A percentile compares a stretch with the other conserved stretches of the same genome.
Evolutionary conservation across 2,113 vertebrate genomes (phyloP).

Genomic region (Brachirus orientalis): DNA sequence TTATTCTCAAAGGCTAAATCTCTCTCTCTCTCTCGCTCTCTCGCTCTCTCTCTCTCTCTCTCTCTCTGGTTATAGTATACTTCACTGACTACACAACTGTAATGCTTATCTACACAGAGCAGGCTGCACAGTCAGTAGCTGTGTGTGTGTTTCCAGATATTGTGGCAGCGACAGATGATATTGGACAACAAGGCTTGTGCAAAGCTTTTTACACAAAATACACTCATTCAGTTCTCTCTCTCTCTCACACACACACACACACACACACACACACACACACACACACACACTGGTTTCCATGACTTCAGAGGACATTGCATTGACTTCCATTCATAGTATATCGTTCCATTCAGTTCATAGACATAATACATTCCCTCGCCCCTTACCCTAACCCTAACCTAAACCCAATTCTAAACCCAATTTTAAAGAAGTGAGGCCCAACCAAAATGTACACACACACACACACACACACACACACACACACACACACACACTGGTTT

Average conservation of each 20-base stretch:
- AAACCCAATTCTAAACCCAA: too few relatives aligned
- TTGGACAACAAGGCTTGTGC: conserved; percentile 30
- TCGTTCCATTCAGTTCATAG: too few relatives aligned
- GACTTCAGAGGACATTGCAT: too few relatives aligned
- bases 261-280: conserved; percentile 11
- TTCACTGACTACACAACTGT: conserved; percentile 54
- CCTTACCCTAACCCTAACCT: too few relatives aligned
- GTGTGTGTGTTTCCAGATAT: conserved; percentile 31
- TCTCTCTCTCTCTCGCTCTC: conserved; percentile 9
- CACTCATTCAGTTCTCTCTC: conserved; percentile 9
- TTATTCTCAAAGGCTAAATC: too few relatives aligned
- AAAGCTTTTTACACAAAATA: background rate
- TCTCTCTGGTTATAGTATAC: conserved; percentile 59
- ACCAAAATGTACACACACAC: too few relatives aligned
- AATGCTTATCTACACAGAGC: conserved; percentile 76
- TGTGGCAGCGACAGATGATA: background rate
- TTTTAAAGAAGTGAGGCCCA: too few relatives aligned
- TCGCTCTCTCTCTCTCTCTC: conserved; percentile 38
- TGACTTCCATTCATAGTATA: too few relatives aligned
- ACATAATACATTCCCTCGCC: too few relatives aligned
- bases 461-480: too few relatives aligned
- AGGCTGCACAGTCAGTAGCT: conserved; percentile 49
- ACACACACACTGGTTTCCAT: too few relatives aligned
- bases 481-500: too few relatives aligned
- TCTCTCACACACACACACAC: background rate